Evolutionary conservation across 2,113 vertebrate species (phyloP).

Genomic region (Oceanodroma tethys): DNA sequence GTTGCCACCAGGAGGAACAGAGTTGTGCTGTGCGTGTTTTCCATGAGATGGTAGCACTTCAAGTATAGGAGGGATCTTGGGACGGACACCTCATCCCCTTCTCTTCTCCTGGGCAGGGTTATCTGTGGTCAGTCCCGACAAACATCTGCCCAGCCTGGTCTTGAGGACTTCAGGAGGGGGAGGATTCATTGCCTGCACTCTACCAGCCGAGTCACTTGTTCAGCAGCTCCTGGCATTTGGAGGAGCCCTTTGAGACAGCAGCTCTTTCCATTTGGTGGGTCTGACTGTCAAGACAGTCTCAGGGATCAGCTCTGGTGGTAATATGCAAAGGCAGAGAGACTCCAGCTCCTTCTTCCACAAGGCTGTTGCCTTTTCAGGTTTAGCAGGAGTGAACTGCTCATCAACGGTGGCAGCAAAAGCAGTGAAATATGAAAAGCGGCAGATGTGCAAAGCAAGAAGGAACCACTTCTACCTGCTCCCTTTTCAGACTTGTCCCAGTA

Average conservation of each 20-base stretch:
- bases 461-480: neutral
- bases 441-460: slow-evolving; percentile 2
- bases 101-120: neutral
- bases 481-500: neutral
- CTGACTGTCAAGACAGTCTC: neutral
- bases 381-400: neutral
- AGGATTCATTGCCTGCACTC: neutral
- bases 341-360: neutral
- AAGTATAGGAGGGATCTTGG: neutral
- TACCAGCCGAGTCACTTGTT: neutral
- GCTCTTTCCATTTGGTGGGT: neutral
- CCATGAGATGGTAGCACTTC: neutral
- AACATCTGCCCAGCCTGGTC: neutral
- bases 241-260: neutral
- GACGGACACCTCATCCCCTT: neutral
- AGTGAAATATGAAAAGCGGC: neutral
- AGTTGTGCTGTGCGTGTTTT: neutral
- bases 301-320: neutral
- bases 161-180: neutral
- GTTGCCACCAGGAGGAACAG: neutral
- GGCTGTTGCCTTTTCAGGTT: neutral
- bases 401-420: neutral
- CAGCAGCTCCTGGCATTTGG: neutral
- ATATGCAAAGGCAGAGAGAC: neutral
- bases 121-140: neutral